A percentile compares a stretch with the other conserved stretches of the same genome.
These are phyloP conservation scores for Myopa tessellatipennis DNA, from an alignment of 2,888 invertebrate species.

Conservation along the genomic window DNA sequence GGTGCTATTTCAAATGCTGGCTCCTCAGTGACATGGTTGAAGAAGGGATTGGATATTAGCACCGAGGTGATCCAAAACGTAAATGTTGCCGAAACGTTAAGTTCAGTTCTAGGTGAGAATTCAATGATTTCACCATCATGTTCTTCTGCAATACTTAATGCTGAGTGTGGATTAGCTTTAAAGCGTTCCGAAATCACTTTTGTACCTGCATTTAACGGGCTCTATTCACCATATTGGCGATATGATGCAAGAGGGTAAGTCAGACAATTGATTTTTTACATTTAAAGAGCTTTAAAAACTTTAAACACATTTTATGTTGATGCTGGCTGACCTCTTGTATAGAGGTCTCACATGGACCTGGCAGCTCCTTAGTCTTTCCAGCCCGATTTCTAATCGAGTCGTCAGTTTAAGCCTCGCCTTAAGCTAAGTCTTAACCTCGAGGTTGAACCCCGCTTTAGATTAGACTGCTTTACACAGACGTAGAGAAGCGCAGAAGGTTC, in stretches of 20 bases:
- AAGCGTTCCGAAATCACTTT: conserved; percentile 87
- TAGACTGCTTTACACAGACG: too few relatives aligned
- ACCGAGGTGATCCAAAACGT: conserved; percentile 70
- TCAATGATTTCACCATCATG: conserved; percentile 67
- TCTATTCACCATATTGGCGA: conserved; percentile 97
- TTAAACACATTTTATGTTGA: too few relatives aligned
- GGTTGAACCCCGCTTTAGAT: too few relatives aligned
- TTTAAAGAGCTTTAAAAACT: too few relatives aligned
- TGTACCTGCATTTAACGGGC: conserved; percentile 96
- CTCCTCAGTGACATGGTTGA: conserved; percentile 87
- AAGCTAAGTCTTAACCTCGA: too few relatives aligned
- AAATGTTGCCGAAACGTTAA: conserved; percentile 62
- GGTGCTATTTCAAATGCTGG: conserved; percentile 90
- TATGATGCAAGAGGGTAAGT: conserved; percentile 84
- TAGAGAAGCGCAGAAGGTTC: too few relatives aligned
- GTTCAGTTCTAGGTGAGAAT: conserved; percentile 62
- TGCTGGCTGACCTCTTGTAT: too few relatives aligned
- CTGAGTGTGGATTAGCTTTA: conserved; percentile 59
- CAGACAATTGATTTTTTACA: neutral
- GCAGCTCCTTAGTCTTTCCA: too few relatives aligned
- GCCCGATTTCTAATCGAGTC: too few relatives aligned
- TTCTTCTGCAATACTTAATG: conserved; percentile 63
- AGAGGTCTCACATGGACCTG: too few relatives aligned
- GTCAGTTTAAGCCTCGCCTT: too few relatives aligned
- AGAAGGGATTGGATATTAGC: conserved; percentile 84